Conservation (phyloP, 2,113 vertebrate genomes). For the Lipophrys pholis region DNA sequence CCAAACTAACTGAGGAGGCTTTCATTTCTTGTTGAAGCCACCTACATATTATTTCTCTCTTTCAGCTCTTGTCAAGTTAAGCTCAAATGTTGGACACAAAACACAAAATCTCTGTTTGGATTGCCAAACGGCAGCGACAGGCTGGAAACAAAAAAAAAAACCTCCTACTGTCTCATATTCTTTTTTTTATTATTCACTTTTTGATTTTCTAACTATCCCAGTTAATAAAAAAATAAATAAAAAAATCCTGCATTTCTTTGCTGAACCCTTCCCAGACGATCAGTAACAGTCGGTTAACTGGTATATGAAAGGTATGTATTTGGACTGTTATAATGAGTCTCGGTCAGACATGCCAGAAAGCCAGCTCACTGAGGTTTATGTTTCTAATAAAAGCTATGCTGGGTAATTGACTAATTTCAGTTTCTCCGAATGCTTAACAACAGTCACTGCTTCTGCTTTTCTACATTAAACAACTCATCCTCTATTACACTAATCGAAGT, state of each 20-base stretch:
- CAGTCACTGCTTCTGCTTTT: constrained; percentile 47
- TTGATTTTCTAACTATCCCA: constrained; percentile 28
- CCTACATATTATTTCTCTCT: constrained; percentile 50
- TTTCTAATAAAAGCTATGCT: constrained; percentile 68
- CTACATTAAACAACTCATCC: constrained; percentile 46
- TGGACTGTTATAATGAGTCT: constrained; percentile 66
- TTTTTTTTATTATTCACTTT: constrained; percentile 9
- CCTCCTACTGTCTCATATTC: constrained; percentile 45
- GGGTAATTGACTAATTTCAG: constrained; percentile 77
- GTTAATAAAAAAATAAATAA: constrained; percentile 34
- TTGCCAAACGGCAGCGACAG: constrained; percentile 58
- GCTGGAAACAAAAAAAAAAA: constrained; percentile 62
- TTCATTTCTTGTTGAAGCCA: constrained; percentile 35
- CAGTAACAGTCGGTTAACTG: constrained; percentile 27
- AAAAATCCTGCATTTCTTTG: too few relatives aligned
- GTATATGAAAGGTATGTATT: constrained; percentile 36
- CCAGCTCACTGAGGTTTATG: constrained; percentile 67
- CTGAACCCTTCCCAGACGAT: too few relatives aligned
- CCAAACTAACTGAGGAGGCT: constrained; percentile 30
- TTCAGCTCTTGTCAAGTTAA: constrained; percentile 56
- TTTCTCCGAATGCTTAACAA: constrained; percentile 64
- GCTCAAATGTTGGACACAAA: constrained; percentile 46
- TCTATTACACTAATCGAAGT: constrained; percentile 48
- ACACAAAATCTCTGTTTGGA: constrained; percentile 44
- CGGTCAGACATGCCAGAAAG: constrained; percentile 57